Evolutionary conservation across 2,888 invertebrate genomes (phyloP).

Genomic region (Danaus chrysippus): DNA sequence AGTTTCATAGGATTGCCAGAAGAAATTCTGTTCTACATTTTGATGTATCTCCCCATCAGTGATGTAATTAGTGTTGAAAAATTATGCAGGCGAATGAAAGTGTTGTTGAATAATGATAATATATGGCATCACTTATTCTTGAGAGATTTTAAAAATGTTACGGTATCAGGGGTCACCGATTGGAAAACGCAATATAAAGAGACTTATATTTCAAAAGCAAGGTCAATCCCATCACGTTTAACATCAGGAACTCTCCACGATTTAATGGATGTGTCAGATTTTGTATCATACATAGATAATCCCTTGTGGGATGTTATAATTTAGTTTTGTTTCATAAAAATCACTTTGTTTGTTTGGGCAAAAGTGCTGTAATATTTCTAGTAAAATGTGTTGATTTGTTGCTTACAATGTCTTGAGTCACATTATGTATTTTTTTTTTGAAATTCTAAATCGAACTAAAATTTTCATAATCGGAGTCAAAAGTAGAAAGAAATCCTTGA

Average conservation of each 20-base stretch:
- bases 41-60: slow-evolving; percentile 46
- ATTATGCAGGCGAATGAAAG: slow-evolving; percentile 53
- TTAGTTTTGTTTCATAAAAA: slow-evolving; percentile 21
- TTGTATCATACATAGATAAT: slow-evolving; percentile 60
- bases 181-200: slow-evolving; percentile 57
- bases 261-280: slow-evolving; percentile 59
- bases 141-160: slow-evolving; percentile 50
- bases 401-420: no score
- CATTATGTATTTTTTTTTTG: no score
- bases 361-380: no score
- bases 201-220: slow-evolving; percentile 41
- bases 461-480: no score
- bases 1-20: slow-evolving; percentile 68
- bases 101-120: slow-evolving; percentile 46
- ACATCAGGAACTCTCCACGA: slow-evolving; percentile 52
- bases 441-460: no score
- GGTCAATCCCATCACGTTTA: slow-evolving; percentile 17
- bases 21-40: slow-evolving; percentile 58
- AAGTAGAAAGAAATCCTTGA: no score
- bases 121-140: slow-evolving; percentile 61
- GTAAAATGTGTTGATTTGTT: no score
- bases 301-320: slow-evolving; percentile 58
- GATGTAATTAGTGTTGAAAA: slow-evolving; percentile 54
- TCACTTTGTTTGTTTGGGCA: neutral
- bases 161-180: slow-evolving; percentile 35